Evolutionary conservation across 2,797 vertebrate genomes (phyloP), one percentile per base, ranked within the genome.

Genomic region (Oreochromis grahami): DNA sequence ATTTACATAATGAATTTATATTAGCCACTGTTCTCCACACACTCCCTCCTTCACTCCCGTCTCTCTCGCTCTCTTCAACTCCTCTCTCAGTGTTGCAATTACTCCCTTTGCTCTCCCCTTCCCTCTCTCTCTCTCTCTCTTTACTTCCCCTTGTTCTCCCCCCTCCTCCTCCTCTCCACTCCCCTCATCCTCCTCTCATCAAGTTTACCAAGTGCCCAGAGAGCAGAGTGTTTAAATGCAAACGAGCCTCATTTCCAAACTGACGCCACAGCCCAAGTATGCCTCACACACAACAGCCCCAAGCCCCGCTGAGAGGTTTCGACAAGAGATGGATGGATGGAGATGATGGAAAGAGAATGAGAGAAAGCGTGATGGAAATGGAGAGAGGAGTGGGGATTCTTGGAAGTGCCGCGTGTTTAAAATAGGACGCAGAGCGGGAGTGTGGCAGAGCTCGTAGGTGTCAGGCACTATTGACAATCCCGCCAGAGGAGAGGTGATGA

Each of bases 1-100:
- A 96, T 96, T 96, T 96, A 95, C 96, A 96, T 96, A 95, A 94
- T 94, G 95, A 96, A 96, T 96, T 96, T 96, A 95, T 95, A 96
- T 96, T 94, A 96, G 94, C 94, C 91, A 92, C 83, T 93, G 89
- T 94, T 93, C 90, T 91, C 91, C 80, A 82, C 89, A 84, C 88
- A 87, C 94, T 87, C 84, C 58, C 88, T 90, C 86, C 74, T 86
- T 86, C 81, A 76, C 80, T 81, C 84, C 68, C 78, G 74, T 50
- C 80, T 74, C 26, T 74, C 70, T 74, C 72, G 86, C 70, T 50
- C 70, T 74, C 45, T 74, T 32, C 70, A 74, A 48, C 45, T 74
- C 68, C 77, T 86, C 91, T 87, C 90, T 81, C 78, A 86, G 77
- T 79, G 77, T 79, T 60, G 84, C 86, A 87, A 83, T 92, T 90